phyloP scores from a whole-genome alignment of 2,113 vertebrate genomes.

The Chitala chitala region DNA sequence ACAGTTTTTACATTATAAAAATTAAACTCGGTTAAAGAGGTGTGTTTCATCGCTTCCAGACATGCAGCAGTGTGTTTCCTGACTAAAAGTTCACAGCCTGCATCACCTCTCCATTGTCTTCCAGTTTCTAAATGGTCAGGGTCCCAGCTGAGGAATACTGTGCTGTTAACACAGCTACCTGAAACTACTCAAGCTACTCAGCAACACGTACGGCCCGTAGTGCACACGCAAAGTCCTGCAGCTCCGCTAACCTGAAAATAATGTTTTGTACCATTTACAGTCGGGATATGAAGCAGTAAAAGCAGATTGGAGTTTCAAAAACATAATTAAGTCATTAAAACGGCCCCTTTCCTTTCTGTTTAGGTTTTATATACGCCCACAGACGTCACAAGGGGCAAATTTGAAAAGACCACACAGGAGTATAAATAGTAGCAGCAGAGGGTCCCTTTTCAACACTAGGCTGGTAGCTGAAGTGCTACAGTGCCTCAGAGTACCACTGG shows the following conservation, averaged over 20 bases:
- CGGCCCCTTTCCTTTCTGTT: background rate
- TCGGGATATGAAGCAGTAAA: background rate
- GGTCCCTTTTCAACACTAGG: background rate
- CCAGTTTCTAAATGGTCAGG: too few relatives aligned
- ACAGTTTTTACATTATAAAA: too few relatives aligned
- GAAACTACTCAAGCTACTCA: too few relatives aligned
- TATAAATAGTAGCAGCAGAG: background rate
- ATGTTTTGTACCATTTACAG: background rate
- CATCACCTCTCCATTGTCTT: too few relatives aligned
- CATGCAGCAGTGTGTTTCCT: too few relatives aligned
- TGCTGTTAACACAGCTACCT: too few relatives aligned
- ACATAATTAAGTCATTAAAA: background rate
- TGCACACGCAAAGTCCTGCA: background rate
- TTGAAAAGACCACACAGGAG: too few relatives aligned
- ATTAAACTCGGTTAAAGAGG: too few relatives aligned
- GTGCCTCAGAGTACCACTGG: background rate
- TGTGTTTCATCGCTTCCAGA: too few relatives aligned
- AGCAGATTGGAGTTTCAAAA: background rate
- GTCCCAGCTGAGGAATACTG: too few relatives aligned
- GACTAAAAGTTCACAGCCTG: too few relatives aligned
- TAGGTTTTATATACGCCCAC: background rate
- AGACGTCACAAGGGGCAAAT: background rate
- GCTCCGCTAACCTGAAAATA: background rate
- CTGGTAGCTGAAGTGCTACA: background rate
- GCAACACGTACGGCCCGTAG: background rate